These are phyloP conservation scores for Pyralis farinalis DNA, from an alignment of 2,888 invertebrate species.

Conservation along the genomic window DNA sequence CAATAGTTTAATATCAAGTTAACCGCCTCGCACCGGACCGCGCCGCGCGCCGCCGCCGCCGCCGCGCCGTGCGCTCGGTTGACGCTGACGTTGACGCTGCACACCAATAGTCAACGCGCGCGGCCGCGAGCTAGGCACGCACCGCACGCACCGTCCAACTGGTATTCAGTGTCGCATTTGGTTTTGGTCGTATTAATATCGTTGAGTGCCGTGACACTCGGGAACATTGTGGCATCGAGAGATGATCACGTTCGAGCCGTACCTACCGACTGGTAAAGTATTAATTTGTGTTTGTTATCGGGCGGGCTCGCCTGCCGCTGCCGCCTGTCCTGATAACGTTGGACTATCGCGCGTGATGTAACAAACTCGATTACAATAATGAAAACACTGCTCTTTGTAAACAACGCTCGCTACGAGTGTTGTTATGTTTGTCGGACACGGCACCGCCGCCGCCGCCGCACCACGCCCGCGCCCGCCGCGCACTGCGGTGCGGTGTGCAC, in stretches of 20 bases:
- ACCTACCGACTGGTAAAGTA: too few species aligned
- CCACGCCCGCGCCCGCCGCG: too few species aligned
- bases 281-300: background rate
- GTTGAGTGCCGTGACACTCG: too few species aligned
- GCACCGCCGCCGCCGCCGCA: too few species aligned
- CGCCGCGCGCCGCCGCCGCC: too few species aligned
- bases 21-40: too few species aligned
- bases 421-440: too few species aligned
- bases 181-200: too few species aligned
- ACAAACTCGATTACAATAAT: background rate
- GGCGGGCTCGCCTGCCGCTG: background rate
- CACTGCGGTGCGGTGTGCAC: too few species aligned
- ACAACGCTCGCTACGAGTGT: background rate
- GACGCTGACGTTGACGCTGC: slow-evolving; percentile 21
- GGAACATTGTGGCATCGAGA: too few species aligned
- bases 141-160: slow-evolving; percentile 55
- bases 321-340: background rate
- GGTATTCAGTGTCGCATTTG: slow-evolving; percentile 27
- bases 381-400: background rate
- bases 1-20: background rate
- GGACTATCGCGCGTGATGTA: slow-evolving; percentile 6
- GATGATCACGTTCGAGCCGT: too few species aligned
- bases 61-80: too few species aligned
- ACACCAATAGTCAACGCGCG: slow-evolving; percentile 61
- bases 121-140: slow-evolving; percentile 60